Base-by-base conservation (phyloP, 2,797 vertebrate species). In the Sebastes hubbsi region DNA sequence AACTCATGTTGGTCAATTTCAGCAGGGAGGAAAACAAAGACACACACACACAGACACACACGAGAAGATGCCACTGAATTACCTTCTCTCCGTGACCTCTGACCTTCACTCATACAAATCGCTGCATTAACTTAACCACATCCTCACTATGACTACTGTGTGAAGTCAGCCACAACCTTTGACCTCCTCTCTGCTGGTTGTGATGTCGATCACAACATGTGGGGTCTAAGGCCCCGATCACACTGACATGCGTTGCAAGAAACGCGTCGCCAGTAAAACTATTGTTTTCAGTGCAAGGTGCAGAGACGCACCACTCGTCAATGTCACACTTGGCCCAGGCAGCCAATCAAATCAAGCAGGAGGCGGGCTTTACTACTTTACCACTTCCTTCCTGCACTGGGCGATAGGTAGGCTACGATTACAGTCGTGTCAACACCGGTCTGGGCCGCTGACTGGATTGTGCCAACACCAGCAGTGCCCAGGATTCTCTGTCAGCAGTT, bases 1-100 rank as follows among this genome's bases (percentile, higher is more conserved):
- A 87, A 58, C 83, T 83, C 36, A 65, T 87, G 60, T 74, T 68
- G 70, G 80, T 76, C 72, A 75, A 78, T 82, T 79, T 83, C 79
- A 84, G 79, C 74, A 55, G 54, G 59, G 30, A 85, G 69, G 66
- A 59, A 60, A n/a, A 18, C 42, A 46, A 46, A 46, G 42, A 8
- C 42, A 81, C n/a, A 2, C 42, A 61, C 52, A 52, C 42, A 61
- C 59, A 52, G 13, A 64, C 16, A 18, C 13, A n/a, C 56, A 29
- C 56, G 59, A 79, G 25, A 55, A 6, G 36, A 69, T 61, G 56
- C 63, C 54, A 49, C 76, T 75, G 63, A 78, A 72, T 75, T 22
- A 59, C 29, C 49, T 70, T 69, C 46, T 58, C 46, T 38, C 8
- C 29, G 20, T 72, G 75, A 79, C 72, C 74, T 77, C 27, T 80